Base-by-base conservation (phyloP, 1,140 invertebrate genomes). In the Musca domestica region DNA sequence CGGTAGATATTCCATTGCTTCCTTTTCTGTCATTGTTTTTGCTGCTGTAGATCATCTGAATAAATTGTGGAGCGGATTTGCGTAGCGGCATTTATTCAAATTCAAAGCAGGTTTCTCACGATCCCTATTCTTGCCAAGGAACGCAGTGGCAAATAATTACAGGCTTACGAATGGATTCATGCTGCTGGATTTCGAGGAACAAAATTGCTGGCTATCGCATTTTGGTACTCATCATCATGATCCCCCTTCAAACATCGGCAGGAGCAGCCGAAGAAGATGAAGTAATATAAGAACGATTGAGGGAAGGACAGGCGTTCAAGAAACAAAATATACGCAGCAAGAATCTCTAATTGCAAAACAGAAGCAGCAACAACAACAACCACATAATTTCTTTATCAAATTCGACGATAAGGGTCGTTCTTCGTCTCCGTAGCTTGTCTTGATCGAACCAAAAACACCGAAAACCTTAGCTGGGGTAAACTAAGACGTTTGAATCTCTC, bases 321-420 rank as follows among this genome's bases (percentile, higher is more conserved):
- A n/a, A n/a, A n/a, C n/a, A 56, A 3, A 9, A 58, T 17, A 58
- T 61, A 61, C 56, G 56, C 56, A 61, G 56, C 56, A 61, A 61
- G 27, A 23, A 25, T 61, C 56, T 61, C 56, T 61, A 61, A 61
- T 61, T 61, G 56, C 56, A 61, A 61, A 61, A 61, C 56, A 34
- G 20, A 14, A 61, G 20, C 56, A 34, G 19, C 27, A 58, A 20
- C 27, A 34, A 19, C 27, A 34, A 41, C 22, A 19, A 61, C 20
- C n/a, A 58, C 27, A 30, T 30, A 4, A 41, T 41, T 41, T 12
- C 34, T 41, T 41, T 41, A 41, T 41, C 34, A 41, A 41, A 61
- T 19, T 17, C 19, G 10, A 27, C 23, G 15, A 56, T 19, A 19
- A 51, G 20, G 20, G 20, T 51, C 48, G 48, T 51, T 19, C 17